These are phyloP conservation scores for Turritopsis dohrnii DNA, from an alignment of 30 jellyfish, hydroid and myxozoan genomes.

Conservation along the genomic window DNA sequence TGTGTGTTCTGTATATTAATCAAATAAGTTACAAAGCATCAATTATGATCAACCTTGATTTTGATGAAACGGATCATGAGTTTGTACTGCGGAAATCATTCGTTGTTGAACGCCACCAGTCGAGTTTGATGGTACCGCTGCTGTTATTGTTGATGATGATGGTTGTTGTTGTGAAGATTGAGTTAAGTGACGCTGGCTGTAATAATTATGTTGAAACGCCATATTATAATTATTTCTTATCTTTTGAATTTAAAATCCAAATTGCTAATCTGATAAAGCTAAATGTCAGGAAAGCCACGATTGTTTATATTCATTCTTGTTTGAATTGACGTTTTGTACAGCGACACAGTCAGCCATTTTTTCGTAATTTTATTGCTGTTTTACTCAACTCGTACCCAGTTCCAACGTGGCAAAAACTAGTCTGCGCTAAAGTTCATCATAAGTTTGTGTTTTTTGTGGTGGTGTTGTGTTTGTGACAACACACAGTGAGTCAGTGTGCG, in stretches of 20 bases:
- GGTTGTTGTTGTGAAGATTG: not conserved
- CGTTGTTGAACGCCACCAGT: not conserved
- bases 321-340: not conserved
- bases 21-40: too few relatives aligned
- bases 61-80: not conserved
- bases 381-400: constrained; percentile 11
- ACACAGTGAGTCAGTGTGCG: too few relatives aligned
- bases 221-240: not conserved
- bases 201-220: not conserved
- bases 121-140: too few relatives aligned
- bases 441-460: not conserved
- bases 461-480: too few relatives aligned
- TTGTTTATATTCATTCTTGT: not conserved
- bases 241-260: not conserved
- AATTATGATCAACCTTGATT: not conserved
- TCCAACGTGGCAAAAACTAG: constrained; percentile 18
- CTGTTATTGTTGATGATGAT: not conserved
- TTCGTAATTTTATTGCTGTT: not conserved
- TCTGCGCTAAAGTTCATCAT: not conserved
- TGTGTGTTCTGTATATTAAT: too few relatives aligned
- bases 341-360: not conserved
- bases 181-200: not conserved
- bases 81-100: not conserved
- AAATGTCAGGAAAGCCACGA: not conserved
- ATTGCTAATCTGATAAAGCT: not conserved